A percentile compares a stretch with the other conserved stretches of the same genome.
Evolutionary conservation across 2,888 invertebrate genomes (phyloP).

Genomic region (Xylocampa areola): DNA sequence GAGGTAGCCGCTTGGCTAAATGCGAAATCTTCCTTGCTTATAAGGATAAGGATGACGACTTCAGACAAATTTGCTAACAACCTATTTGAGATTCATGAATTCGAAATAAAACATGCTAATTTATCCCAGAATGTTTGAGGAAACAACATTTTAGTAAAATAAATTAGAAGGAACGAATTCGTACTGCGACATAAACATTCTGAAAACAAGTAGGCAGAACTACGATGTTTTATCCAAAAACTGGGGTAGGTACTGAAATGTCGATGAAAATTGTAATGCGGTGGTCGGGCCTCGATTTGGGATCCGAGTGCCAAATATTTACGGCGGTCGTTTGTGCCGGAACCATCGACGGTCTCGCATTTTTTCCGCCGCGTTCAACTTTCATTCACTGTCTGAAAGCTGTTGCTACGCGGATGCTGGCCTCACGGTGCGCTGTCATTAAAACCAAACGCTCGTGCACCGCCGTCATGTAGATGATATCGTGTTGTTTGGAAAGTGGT

Average conservation of each 20-base stretch:
- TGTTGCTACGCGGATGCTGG: conserved; percentile 89
- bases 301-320: conserved; percentile 74
- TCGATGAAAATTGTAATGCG: conserved; percentile 61
- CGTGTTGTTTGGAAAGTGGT: conserved; percentile 86
- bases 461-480: conserved; percentile 86
- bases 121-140: conserved; percentile 67
- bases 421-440: conserved; percentile 82
- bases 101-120: conserved; percentile 75
- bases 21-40: conserved; percentile 62
- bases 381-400: conserved; percentile 87
- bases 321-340: conserved; percentile 73
- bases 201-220: conserved; percentile 50
- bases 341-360: conserved; percentile 74
- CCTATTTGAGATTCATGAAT: conserved; percentile 75
- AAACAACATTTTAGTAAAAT: conserved; percentile 72
- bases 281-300: conserved; percentile 49
- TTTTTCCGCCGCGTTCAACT: conserved; percentile 84
- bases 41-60: conserved; percentile 65
- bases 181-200: conserved; percentile 56
- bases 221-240: conserved; percentile 54
- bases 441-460: conserved; percentile 83
- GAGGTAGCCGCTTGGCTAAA: conserved; percentile 55
- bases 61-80: conserved; percentile 73
- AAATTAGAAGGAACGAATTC: conserved; percentile 68
- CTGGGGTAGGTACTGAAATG: conserved; percentile 54